phyloP scores from a whole-genome alignment of 1,140 invertebrate species.

The Atta colombica region DNA sequence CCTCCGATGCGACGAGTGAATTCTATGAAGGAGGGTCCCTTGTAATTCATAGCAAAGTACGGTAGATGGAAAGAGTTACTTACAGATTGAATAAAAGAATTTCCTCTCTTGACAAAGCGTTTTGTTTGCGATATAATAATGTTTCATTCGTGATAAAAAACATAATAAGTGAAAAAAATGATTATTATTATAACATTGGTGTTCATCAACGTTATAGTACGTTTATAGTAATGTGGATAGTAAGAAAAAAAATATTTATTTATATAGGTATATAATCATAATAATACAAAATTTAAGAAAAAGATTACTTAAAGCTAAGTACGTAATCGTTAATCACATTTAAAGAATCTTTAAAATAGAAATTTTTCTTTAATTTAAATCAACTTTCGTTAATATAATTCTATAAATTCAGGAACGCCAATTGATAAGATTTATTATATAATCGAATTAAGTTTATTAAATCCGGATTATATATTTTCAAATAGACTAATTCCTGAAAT shows the following conservation, averaged over 20 bases:
- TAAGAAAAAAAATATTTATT: no score
- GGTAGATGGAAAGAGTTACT: constrained; percentile 5
- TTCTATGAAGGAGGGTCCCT: constrained; percentile 13
- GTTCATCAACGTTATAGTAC: background rate
- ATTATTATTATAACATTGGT: background rate
- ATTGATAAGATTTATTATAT: background rate
- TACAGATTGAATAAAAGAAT: constrained; percentile 45
- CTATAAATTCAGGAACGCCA: background rate
- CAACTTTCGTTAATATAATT: background rate
- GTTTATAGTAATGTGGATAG: background rate
- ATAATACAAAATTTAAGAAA: background rate
- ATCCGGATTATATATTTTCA: background rate
- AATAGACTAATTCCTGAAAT: background rate
- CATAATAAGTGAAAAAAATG: background rate
- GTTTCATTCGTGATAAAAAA: background rate
- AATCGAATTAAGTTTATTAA: constrained; percentile 20
- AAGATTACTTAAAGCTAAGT: background rate
- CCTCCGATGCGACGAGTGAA: constrained; percentile 45
- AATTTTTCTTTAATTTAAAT: background rate
- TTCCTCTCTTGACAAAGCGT: background rate
- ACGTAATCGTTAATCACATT: background rate
- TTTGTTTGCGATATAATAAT: background rate
- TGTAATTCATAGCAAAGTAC: constrained; percentile 50
- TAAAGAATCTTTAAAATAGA: background rate
- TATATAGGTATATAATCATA: no score